Evolutionary conservation across 2,888 invertebrate genomes (phyloP).

Genomic region (Metopia argyrocephala): DNA sequence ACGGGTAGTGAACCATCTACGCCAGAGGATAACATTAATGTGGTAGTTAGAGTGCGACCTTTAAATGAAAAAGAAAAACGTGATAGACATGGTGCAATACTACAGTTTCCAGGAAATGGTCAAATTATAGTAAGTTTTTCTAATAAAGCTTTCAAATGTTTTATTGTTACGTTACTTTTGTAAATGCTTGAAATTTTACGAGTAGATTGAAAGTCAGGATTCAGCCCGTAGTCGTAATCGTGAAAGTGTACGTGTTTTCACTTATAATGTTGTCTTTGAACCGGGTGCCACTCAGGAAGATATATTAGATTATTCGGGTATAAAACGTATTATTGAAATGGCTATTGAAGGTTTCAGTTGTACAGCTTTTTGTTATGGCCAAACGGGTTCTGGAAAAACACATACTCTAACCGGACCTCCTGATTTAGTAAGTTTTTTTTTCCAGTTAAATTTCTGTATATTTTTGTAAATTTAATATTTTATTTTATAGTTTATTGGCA

Average conservation of each 20-base stretch:
- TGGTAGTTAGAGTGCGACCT: constrained; percentile 92
- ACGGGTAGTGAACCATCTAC: constrained; percentile 78
- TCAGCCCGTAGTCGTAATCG: constrained; percentile 81
- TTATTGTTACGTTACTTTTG: too few species aligned
- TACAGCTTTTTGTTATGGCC: constrained; percentile 97
- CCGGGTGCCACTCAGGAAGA: constrained; percentile 91
- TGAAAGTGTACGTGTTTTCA: constrained; percentile 89
- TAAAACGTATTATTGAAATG: constrained; percentile 94
- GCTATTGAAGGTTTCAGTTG: constrained; percentile 96
- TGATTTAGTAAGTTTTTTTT: constrained; percentile 83
- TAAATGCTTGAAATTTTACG: not conserved
- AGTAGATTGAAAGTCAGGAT: constrained; percentile 80
- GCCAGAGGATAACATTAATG: constrained; percentile 91
- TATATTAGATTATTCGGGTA: constrained; percentile 92
- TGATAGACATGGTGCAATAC: constrained; percentile 83
- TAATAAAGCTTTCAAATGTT: not conserved
- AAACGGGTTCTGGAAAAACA: constrained; percentile 97
- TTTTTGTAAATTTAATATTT: not conserved
- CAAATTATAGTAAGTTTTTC: constrained; percentile 82
- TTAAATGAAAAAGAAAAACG: constrained; percentile 87
- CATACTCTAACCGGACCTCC: constrained; percentile 96
- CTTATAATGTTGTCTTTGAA: constrained; percentile 95
- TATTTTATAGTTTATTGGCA: constrained; percentile 81
- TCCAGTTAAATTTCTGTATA: not conserved
- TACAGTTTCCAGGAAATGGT: constrained; percentile 93